Evolutionary conservation across 2,113 vertebrate species (phyloP).

Genomic region (Ardeotis arabs): DNA sequence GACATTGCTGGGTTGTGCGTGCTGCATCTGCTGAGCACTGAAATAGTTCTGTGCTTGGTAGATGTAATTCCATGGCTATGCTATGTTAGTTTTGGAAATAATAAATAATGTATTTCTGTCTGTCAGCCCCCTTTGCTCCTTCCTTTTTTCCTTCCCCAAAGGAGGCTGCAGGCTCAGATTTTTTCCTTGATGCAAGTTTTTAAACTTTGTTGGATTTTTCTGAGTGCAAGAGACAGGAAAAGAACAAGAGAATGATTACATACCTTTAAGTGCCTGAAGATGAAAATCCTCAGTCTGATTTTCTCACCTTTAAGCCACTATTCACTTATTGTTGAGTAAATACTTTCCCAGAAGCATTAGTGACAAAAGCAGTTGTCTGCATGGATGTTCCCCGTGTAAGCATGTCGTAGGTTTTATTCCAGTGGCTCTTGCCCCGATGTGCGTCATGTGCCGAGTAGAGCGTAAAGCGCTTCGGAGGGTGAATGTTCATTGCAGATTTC

Average conservation of each 20-base stretch:
- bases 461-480: neutral
- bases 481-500: neutral
- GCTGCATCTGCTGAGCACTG: neutral
- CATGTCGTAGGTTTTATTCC: neutral
- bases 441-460: neutral
- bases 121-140: neutral
- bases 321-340: neutral
- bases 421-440: neutral
- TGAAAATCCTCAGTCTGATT: neutral
- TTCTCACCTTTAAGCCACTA: neutral
- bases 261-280: neutral
- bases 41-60: neutral
- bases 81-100: neutral
- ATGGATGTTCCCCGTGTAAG: neutral
- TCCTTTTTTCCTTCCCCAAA: neutral
- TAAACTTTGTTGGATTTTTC: neutral
- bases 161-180: neutral
- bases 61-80: neutral
- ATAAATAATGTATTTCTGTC: conserved; percentile 22
- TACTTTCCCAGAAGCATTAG: neutral
- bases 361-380: conserved; percentile 1
- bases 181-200: conserved; percentile 30
- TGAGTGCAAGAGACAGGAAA: neutral
- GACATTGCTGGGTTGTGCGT: neutral
- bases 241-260: neutral